Evolutionary conservation across 92 coral and sea anemone species (phyloP).

Genomic region (Actinostola sp.): DNA sequence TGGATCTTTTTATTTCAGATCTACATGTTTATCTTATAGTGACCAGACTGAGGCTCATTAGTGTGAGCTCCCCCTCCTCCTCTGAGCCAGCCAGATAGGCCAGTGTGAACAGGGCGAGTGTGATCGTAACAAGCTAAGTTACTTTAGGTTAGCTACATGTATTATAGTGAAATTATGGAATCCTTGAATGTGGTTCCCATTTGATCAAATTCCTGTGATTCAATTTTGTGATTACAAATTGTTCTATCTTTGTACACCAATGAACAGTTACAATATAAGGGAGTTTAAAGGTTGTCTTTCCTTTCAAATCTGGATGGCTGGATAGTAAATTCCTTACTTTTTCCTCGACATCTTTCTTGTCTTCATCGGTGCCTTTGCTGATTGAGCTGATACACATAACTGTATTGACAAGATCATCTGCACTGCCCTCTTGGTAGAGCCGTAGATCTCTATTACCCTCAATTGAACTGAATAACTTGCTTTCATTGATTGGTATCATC

Average conservation of each 20-base stretch:
- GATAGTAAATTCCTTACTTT: conserved; percentile 60
- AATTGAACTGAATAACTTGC: conserved; percentile 54
- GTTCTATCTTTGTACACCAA: conserved; percentile 87
- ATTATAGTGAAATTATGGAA: too few species aligned
- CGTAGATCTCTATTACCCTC: conserved; percentile 42
- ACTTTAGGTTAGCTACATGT: too few species aligned
- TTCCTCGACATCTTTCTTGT: conserved; percentile 41
- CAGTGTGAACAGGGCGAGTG: too few species aligned
- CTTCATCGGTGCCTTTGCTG: conserved; percentile 50
- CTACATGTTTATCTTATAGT: too few species aligned
- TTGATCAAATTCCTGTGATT: too few species aligned
- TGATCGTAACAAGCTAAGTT: too few species aligned
- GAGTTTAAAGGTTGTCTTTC: conserved; percentile 48
- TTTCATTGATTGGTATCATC: conserved; percentile 48
- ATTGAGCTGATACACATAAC: conserved; percentile 73
- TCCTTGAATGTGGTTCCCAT: too few species aligned
- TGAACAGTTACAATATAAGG: conserved; percentile 62
- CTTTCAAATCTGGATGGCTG: conserved; percentile 74
- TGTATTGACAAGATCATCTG: conserved; percentile 50
- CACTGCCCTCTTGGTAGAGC: conserved; percentile 56
- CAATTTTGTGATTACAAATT: too few species aligned
- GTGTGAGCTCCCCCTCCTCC: too few species aligned
- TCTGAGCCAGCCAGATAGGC: too few species aligned
- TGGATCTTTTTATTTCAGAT: too few species aligned
- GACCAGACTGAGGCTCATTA: too few species aligned